Evolutionary conservation across 1,140 invertebrate species (phyloP).

Genomic region (Orchesella cincta): DNA sequence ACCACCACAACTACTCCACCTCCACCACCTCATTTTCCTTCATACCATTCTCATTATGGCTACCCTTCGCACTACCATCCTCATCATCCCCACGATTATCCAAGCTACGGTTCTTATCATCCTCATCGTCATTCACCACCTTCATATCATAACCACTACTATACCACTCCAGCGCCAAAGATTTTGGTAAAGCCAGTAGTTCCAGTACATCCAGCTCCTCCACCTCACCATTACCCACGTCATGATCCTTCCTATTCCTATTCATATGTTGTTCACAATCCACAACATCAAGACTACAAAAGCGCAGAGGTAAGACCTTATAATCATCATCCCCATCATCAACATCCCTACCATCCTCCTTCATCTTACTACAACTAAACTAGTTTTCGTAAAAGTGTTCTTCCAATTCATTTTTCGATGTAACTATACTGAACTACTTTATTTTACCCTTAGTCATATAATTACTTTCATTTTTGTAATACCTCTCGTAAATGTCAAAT

Average conservation of each 20-base stretch:
- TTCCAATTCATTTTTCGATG: constrained; percentile 6
- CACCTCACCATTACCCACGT: not conserved
- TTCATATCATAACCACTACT: not conserved
- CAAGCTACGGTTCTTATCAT: not conserved
- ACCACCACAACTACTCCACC: not conserved
- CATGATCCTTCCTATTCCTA: constrained; percentile 14
- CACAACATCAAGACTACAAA: constrained; percentile 7
- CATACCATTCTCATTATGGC: not conserved
- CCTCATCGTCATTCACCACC: constrained; percentile 6
- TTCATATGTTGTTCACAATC: constrained; percentile 22
- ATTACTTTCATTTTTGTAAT: not conserved
- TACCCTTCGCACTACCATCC: not conserved
- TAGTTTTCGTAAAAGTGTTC: not conserved
- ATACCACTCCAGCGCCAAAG: not conserved
- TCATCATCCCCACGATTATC: constrained; percentile 4
- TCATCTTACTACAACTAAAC: not conserved
- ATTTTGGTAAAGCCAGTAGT: not conserved
- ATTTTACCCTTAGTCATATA: not conserved
- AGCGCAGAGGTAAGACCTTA: constrained; percentile 4
- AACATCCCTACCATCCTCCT: not conserved
- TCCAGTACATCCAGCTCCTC: not conserved
- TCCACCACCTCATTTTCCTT: constrained; percentile 9
- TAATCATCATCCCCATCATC: not conserved
- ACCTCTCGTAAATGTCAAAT: not conserved
- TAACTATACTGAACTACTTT: no score